These are phyloP conservation scores for Drosophila simulans DNA, from an alignment of 1,140 invertebrate species.

Conservation along the genomic window DNA sequence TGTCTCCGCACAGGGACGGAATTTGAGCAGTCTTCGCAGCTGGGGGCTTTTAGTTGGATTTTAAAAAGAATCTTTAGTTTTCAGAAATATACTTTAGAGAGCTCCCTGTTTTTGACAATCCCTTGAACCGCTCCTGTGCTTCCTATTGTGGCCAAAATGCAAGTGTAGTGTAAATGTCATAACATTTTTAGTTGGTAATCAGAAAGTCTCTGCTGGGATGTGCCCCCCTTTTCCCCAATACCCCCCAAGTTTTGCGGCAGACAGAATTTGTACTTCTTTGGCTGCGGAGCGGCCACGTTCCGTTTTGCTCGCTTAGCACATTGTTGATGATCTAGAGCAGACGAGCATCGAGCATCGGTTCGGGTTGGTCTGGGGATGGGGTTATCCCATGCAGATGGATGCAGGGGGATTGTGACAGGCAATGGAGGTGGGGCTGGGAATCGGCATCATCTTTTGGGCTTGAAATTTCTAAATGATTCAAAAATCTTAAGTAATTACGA, in stretches of 20 bases:
- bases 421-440: slow-evolving; percentile 2
- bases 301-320: slow-evolving; percentile 69
- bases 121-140: slow-evolving; percentile 43
- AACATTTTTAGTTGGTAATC: slow-evolving; percentile 74
- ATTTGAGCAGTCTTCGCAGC: not conserved
- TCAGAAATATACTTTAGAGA: no score
- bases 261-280: slow-evolving; percentile 11
- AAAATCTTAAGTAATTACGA: slow-evolving; percentile 83
- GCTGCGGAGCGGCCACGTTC: slow-evolving; percentile 26
- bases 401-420: not conserved
- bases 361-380: not conserved
- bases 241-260: not conserved
- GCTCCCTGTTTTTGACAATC: no score
- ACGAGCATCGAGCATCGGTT: slow-evolving; percentile 36
- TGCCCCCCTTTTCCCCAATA: not conserved
- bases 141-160: slow-evolving; percentile 30
- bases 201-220: slow-evolving; percentile 18
- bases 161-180: slow-evolving; percentile 73
- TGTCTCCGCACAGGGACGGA: slow-evolving; percentile 32
- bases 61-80: no score
- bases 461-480: slow-evolving; percentile 78
- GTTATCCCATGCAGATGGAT: no score
- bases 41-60: no score
- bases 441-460: slow-evolving; percentile 63
- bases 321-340: slow-evolving; percentile 75